A percentile compares a stretch with the other conserved stretches of the same genome.
phyloP scores from a whole-genome alignment of 2,797 vertebrate genomes.

The Microcaecilia unicolor region DNA sequence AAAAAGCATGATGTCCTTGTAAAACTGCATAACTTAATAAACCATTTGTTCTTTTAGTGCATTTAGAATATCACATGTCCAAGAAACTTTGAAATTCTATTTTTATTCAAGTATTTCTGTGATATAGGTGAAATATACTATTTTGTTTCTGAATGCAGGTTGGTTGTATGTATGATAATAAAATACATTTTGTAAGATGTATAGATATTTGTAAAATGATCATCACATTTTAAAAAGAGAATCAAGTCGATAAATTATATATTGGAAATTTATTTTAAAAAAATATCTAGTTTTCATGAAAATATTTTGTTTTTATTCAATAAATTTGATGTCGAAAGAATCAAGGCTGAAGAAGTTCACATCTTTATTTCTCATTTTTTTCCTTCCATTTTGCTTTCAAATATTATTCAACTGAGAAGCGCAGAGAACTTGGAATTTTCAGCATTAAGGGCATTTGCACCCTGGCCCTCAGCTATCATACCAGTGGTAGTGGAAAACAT shows the following conservation, averaged over 20 bases:
- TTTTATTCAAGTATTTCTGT: constrained; percentile 22
- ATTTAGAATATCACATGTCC: constrained; percentile 2
- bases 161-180: background rate
- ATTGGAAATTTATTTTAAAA: background rate
- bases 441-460: too few relatives aligned
- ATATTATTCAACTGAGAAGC: too few relatives aligned
- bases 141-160: constrained; percentile 11
- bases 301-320: too few relatives aligned
- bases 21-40: background rate
- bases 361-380: too few relatives aligned
- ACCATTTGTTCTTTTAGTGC: background rate
- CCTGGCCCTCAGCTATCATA: too few relatives aligned
- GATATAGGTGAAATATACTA: background rate
- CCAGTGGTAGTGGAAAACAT: too few relatives aligned
- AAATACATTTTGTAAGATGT: constrained; percentile 1
- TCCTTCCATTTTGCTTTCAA: too few relatives aligned
- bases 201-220: background rate
- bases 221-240: constrained; percentile 2
- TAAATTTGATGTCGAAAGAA: too few relatives aligned
- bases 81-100: background rate
- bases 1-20: background rate
- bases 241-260: constrained; percentile 8
- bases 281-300: background rate
- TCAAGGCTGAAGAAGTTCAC: too few relatives aligned
- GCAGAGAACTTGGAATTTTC: too few relatives aligned